Percentiles rank a stretch among this genome's conserved stretches.
Evolutionary conservation across 2,113 vertebrate species (phyloP).

Genomic region (Mugil cephalus): DNA sequence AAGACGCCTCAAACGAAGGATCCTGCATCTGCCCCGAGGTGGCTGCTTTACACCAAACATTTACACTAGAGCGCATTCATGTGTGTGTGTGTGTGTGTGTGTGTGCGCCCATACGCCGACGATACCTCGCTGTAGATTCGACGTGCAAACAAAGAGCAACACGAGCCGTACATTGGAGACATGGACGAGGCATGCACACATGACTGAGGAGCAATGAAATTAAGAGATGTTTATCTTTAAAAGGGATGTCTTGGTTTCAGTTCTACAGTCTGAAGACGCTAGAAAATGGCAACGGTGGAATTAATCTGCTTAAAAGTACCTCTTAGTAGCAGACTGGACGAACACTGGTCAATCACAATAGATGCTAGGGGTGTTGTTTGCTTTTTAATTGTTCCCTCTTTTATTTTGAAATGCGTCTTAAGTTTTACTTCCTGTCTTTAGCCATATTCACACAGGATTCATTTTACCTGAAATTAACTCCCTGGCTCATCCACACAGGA

Average conservation of each 20-base stretch:
- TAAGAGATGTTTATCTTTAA: constrained; percentile 1
- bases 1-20: constrained; percentile 26
- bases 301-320: too few species aligned
- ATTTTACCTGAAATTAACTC: too few species aligned
- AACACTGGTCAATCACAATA: too few species aligned
- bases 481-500: too few species aligned
- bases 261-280: not conserved
- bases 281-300: too few species aligned
- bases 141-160: not conserved
- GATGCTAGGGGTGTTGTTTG: too few species aligned
- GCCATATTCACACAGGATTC: too few species aligned
- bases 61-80: not conserved
- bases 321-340: too few species aligned
- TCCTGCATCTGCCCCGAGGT: constrained; percentile 6
- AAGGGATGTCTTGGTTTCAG: not conserved
- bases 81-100: too few species aligned
- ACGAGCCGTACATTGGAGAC: not conserved
- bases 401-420: too few species aligned
- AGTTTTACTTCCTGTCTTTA: too few species aligned
- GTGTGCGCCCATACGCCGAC: not conserved
- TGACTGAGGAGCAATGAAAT: not conserved
- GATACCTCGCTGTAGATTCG: not conserved
- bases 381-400: too few species aligned
- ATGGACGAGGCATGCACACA: not conserved
- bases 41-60: constrained; percentile 14